phyloP scores from a whole-genome alignment of 2,797 vertebrate species.

The Hypotaenidia philippensis region DNA sequence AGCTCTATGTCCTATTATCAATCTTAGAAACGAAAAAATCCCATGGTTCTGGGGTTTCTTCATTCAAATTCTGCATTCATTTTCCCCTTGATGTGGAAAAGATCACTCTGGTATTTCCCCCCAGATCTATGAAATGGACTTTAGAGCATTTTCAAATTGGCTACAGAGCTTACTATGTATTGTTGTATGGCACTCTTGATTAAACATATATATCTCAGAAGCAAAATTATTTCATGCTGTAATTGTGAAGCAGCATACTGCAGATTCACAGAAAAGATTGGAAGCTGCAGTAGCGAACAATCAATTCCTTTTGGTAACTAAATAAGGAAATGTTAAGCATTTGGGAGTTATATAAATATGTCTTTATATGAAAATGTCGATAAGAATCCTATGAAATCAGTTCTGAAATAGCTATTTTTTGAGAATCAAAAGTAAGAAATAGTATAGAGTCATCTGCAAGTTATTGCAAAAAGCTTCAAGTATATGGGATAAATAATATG shows the following conservation, averaged over 20 bases:
- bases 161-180: background rate
- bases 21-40: background rate
- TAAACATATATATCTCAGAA: background rate
- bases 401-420: background rate
- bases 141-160: background rate
- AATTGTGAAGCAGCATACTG: background rate
- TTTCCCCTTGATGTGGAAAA: slow-evolving; percentile 22
- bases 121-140: background rate
- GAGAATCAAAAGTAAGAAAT: background rate
- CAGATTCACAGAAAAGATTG: background rate
- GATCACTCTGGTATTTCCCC: background rate
- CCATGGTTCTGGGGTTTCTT: background rate
- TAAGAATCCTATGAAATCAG: background rate
- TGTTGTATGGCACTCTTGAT: background rate
- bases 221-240: background rate
- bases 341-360: background rate
- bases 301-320: background rate
- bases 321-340: background rate
- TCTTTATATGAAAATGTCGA: background rate
- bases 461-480: background rate
- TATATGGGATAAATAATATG: background rate
- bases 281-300: background rate
- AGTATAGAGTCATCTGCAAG: background rate
- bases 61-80: background rate
- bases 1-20: background rate